These are phyloP conservation scores for Resseliella maxima DNA, from an alignment of 2,888 invertebrate species.

Conservation along the genomic window DNA sequence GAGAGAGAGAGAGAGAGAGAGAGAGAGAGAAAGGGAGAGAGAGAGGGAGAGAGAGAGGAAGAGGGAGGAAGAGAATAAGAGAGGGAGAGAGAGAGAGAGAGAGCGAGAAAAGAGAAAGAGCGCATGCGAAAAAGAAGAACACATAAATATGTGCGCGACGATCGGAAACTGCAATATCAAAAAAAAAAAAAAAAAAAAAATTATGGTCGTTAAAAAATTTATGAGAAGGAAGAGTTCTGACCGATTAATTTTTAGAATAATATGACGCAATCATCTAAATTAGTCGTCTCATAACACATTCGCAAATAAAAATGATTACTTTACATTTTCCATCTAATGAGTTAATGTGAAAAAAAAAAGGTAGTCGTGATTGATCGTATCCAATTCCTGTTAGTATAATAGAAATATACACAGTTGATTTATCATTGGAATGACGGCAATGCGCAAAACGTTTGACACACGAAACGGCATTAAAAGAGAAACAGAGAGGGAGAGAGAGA, in stretches of 20 bases:
- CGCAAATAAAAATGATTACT: background rate
- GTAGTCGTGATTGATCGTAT: background rate
- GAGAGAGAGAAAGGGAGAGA: too few species aligned
- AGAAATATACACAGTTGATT: background rate
- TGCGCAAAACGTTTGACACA: background rate
- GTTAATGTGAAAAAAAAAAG: background rate
- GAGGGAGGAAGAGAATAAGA: too few species aligned
- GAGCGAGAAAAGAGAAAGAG: too few species aligned
- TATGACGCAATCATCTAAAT: background rate
- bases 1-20: too few species aligned
- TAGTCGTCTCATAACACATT: background rate
- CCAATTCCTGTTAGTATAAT: background rate
- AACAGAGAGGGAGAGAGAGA: background rate
- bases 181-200: background rate
- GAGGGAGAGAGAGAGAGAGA: too few species aligned
- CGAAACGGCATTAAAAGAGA: too few species aligned
- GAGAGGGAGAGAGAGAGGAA: too few species aligned
- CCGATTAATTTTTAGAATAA: background rate
- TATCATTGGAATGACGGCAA: background rate
- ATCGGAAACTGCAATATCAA: background rate
- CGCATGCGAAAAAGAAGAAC: too few species aligned
- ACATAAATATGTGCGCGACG: too few species aligned
- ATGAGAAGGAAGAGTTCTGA: background rate
- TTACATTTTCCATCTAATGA: conserved; percentile 1
- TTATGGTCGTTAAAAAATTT: background rate